Conservation (phyloP, 2,113 vertebrate genomes). For the Lipophrys pholis region DNA sequence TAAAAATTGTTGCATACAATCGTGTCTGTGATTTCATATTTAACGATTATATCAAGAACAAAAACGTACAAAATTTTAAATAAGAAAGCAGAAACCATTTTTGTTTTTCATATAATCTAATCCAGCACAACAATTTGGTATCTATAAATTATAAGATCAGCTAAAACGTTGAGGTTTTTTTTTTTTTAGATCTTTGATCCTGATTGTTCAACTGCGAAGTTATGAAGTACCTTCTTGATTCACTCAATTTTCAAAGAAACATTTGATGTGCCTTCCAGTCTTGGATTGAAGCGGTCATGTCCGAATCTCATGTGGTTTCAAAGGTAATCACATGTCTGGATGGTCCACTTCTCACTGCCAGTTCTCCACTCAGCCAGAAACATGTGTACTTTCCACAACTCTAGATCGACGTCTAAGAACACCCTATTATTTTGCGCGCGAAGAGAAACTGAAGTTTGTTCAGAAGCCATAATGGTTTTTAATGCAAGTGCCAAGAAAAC, state of each 20-base stretch:
- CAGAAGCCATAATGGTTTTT: constrained; percentile 8
- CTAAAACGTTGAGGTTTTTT: neutral
- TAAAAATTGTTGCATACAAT: neutral
- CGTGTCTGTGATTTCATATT: neutral
- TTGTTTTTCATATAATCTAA: no score
- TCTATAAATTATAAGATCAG: no score
- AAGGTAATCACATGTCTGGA: neutral
- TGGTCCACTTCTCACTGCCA: constrained; percentile 4
- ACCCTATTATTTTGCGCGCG: constrained; percentile 16
- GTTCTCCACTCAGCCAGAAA: constrained; percentile 3
- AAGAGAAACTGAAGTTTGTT: neutral
- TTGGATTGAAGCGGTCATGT: neutral
- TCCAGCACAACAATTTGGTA: no score
- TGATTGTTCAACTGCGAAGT: neutral
- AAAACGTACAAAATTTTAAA: no score
- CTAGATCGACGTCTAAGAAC: constrained; percentile 3
- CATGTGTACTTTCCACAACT: neutral
- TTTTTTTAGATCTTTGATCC: neutral
- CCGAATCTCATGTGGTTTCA: neutral
- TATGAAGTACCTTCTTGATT: neutral
- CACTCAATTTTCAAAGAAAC: neutral
- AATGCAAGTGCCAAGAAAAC: constrained; percentile 31
- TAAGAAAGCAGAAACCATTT: no score
- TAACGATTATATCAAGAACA: no score
- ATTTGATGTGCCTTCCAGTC: neutral